Percentiles rank a stretch among this genome's conserved stretches.
Conservation (phyloP, 2,797 vertebrate genomes). For the Mus caroli region DNA sequence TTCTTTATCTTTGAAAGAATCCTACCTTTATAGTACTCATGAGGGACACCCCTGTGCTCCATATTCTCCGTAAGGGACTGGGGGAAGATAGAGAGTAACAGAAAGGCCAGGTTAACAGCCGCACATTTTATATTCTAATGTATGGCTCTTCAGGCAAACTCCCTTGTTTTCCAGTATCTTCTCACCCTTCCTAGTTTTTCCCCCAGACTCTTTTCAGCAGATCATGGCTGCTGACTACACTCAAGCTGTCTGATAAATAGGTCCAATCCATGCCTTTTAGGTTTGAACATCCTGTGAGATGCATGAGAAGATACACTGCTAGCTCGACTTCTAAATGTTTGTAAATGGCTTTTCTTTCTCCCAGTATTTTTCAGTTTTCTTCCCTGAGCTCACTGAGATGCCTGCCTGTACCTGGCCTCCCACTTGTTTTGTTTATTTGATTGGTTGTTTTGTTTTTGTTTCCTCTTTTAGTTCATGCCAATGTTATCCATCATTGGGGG, state of each 20-base stretch:
- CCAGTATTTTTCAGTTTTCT: neutral
- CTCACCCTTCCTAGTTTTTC: neutral
- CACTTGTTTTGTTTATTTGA: neutral
- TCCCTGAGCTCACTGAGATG: neutral
- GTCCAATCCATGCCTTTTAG: neutral
- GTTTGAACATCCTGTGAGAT: neutral
- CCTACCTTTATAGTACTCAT: neutral
- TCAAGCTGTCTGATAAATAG: neutral
- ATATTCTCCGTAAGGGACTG: neutral
- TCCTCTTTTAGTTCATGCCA: neutral
- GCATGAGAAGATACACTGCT: neutral
- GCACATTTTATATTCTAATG: neutral
- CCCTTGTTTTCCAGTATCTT: neutral
- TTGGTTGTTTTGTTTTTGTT: constrained; percentile 23
- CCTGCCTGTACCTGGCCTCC: constrained; percentile 44
- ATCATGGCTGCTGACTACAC: neutral
- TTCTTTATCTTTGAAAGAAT: neutral
- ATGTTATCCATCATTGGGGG: neutral
- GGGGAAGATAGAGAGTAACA: neutral
- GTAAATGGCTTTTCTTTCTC: constrained; percentile 9
- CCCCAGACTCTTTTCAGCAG: constrained; percentile 18
- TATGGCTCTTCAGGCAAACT: neutral
- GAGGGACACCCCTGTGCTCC: neutral
- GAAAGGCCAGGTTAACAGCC: neutral
- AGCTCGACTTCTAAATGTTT: neutral